Conservation (phyloP, 1,140 invertebrate species). For the Apis laboriosa region DNA sequence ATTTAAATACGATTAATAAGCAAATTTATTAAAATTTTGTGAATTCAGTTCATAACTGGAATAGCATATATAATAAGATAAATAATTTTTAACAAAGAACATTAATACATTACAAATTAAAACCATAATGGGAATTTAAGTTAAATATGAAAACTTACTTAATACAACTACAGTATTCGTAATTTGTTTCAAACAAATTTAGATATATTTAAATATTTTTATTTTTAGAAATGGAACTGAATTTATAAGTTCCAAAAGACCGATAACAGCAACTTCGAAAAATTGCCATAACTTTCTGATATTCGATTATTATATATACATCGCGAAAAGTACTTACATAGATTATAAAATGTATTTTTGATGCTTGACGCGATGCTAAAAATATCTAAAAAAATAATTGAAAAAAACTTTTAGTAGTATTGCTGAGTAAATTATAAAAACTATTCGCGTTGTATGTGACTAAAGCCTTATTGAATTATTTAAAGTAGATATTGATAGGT, state of each 20-base stretch:
- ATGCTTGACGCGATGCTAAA: conserved; percentile 43
- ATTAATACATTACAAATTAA: conserved; percentile 32
- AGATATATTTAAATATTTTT: conserved; percentile 19
- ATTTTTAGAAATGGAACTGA: conserved; percentile 36
- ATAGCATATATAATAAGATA: conserved; percentile 52
- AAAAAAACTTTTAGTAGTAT: conserved; percentile 22
- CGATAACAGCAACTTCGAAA: conserved; percentile 31
- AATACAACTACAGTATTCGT: conserved; percentile 50
- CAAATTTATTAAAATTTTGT: conserved; percentile 33
- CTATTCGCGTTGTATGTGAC: conserved; percentile 31
- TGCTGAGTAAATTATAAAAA: conserved; percentile 24
- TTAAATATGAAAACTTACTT: conserved; percentile 33
- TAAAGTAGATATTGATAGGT: conserved; percentile 33
- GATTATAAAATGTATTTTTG: conserved; percentile 40
- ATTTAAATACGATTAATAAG: conserved; percentile 30
- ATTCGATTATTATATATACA: conserved; percentile 33
- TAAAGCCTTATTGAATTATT: conserved; percentile 49
- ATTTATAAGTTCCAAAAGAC: conserved; percentile 29
- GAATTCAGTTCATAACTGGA: conserved; percentile 42
- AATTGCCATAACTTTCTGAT: conserved; percentile 34
- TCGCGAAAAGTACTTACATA: conserved; percentile 53
- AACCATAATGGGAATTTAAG: conserved; percentile 20
- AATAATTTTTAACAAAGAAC: conserved; percentile 52
- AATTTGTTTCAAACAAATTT: conserved; percentile 39
- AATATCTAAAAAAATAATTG: conserved; percentile 16